A percentile compares a stretch with the other conserved stretches of the same genome.
Evolutionary conservation across 2,888 invertebrate species (phyloP).

Genomic region (Brachylomia viminalis): DNA sequence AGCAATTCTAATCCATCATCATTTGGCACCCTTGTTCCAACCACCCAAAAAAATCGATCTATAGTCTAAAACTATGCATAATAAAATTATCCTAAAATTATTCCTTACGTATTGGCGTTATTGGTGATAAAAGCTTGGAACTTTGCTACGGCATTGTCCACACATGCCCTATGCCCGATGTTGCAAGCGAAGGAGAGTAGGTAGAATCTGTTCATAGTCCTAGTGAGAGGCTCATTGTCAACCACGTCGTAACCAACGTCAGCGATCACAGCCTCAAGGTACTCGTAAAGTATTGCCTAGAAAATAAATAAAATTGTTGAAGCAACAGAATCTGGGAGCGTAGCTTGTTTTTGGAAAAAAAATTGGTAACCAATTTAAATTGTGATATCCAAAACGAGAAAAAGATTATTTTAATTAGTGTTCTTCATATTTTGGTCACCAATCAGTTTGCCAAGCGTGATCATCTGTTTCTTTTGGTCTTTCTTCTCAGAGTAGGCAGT

Average conservation of each 20-base stretch:
- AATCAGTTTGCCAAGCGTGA: background rate
- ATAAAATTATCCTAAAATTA: background rate
- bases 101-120: conserved; percentile 1
- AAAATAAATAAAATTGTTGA: conserved; percentile 22
- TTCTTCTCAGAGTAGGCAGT: too few relatives aligned
- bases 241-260: conserved; percentile 79
- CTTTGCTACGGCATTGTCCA: conserved; percentile 75
- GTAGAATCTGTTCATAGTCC: conserved; percentile 82
- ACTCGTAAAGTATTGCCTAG: conserved; percentile 77
- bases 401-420: background rate
- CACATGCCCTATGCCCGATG: conserved; percentile 90
- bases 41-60: background rate
- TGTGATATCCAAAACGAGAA: background rate
- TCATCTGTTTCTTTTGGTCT: too few relatives aligned
- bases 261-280: conserved; percentile 76
- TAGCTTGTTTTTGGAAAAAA: too few relatives aligned
- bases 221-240: conserved; percentile 74
- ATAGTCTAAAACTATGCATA: background rate
- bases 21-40: background rate
- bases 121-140: conserved; percentile 72
- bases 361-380: background rate
- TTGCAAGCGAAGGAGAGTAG: conserved; percentile 92
- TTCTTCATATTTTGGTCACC: background rate
- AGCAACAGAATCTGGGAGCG: background rate
- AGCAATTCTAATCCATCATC: background rate